Evolutionary conservation across 2,888 invertebrate genomes (phyloP).

Genomic region (Andrena chrysosceles): DNA sequence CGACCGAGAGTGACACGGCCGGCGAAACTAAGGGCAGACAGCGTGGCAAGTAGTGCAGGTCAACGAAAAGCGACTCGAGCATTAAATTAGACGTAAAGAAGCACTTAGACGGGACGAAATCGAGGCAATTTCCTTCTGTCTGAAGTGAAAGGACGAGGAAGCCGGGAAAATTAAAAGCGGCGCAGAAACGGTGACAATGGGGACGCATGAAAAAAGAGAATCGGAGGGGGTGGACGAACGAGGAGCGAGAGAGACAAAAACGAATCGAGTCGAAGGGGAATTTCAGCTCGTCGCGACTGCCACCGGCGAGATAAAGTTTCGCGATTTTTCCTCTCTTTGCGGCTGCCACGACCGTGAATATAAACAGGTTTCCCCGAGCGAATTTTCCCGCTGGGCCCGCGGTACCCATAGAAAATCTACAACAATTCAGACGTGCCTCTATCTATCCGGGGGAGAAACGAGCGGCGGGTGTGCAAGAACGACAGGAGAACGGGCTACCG

Average conservation of each 20-base stretch:
- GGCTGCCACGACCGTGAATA: slow-evolving; percentile 63
- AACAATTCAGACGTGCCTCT: slow-evolving; percentile 75
- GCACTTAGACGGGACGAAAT: not conserved
- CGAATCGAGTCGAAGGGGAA: slow-evolving; percentile 37
- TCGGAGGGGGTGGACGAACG: no score
- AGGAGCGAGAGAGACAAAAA: not conserved
- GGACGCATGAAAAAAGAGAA: not conserved
- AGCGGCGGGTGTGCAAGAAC: slow-evolving; percentile 25
- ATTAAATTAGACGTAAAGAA: slow-evolving; percentile 17
- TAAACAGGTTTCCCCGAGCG: slow-evolving; percentile 75
- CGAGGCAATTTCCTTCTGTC: not conserved
- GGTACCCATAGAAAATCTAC: slow-evolving; percentile 79
- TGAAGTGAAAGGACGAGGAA: not conserved
- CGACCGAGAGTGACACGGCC: not conserved
- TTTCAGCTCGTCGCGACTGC: slow-evolving; percentile 42
- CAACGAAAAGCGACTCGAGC: not conserved
- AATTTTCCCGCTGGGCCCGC: slow-evolving; percentile 55
- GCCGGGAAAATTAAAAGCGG: slow-evolving; percentile 7
- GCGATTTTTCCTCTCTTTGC: slow-evolving; percentile 72
- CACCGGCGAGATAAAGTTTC: slow-evolving; percentile 74
- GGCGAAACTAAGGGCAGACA: not conserved
- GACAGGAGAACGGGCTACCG: slow-evolving; percentile 24
- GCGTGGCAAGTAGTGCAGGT: not conserved
- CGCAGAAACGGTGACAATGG: not conserved
- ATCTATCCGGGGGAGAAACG: slow-evolving; percentile 57